Evolutionary conservation across 1,140 invertebrate genomes (phyloP).

Genomic region (Eulimnadia texana): DNA sequence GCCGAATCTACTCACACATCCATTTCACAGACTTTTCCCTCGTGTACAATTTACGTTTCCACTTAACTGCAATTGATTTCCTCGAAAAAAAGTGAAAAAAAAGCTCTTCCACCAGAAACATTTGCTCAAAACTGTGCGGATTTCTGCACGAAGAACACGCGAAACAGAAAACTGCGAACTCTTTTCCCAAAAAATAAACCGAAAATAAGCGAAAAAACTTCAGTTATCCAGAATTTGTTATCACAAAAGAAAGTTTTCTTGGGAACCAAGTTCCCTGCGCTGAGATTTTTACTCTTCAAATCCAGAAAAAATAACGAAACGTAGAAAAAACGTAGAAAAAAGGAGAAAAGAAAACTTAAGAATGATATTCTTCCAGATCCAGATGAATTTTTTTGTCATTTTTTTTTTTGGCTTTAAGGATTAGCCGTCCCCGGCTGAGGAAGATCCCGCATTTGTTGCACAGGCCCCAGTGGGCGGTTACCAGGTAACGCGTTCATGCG

Average conservation of each 20-base stretch:
- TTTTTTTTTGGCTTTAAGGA: slow-evolving; percentile 2
- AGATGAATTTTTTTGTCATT: slow-evolving; percentile 3
- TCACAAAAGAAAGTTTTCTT: slow-evolving; percentile 2
- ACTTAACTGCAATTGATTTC: no score
- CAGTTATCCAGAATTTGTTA: not conserved
- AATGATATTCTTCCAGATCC: slow-evolving; percentile 6
- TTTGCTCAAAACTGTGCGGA: no score
- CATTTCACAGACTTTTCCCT: no score
- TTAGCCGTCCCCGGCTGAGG: not conserved
- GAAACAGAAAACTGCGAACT: no score
- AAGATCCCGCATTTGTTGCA: no score
- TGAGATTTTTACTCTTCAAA: no score
- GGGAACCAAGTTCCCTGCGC: not conserved
- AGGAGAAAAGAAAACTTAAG: slow-evolving; percentile 6
- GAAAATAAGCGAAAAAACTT: not conserved
- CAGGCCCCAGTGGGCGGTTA: not conserved
- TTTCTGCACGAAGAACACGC: no score
- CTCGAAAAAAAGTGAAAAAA: no score
- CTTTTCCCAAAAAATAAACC: no score
- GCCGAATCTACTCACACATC: no score
- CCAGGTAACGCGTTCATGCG: not conserved
- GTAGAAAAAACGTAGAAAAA: not conserved
- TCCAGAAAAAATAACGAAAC: not conserved
- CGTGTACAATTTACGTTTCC: no score
- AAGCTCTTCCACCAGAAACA: no score